Evolutionary conservation across 64 coral and sea anemone species (phyloP).

Genomic region (Catalaphyllia jardinei): DNA sequence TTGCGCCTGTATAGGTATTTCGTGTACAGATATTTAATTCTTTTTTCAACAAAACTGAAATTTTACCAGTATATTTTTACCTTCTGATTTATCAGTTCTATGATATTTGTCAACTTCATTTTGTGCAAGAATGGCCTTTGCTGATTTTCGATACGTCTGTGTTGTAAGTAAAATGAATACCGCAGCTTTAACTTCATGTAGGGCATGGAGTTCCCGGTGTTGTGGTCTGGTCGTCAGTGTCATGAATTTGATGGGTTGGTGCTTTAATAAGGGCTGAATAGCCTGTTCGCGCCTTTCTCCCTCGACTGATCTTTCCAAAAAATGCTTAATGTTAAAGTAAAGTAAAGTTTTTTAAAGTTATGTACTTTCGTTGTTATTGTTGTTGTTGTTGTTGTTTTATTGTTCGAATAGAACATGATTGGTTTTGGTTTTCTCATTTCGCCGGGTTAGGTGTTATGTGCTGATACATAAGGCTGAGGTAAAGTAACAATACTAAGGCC

Average conservation of each 20-base stretch:
- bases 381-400: background rate
- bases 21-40: background rate
- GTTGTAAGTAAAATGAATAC: background rate
- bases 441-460: too few species aligned
- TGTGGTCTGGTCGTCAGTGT: too few species aligned
- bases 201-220: too few species aligned
- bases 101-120: background rate
- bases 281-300: too few species aligned
- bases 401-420: background rate
- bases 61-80: background rate
- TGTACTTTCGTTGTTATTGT: background rate
- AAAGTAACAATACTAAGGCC: too few species aligned
- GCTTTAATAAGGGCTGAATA: too few species aligned
- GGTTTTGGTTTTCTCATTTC: too few species aligned
- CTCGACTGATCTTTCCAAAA: too few species aligned
- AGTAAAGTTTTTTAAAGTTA: too few species aligned
- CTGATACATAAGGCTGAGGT: too few species aligned
- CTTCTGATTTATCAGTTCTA: background rate
- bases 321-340: too few species aligned
- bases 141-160: background rate
- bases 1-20: background rate
- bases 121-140: background rate
- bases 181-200: background rate
- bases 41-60: background rate
- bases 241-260: too few species aligned